A percentile compares a stretch with the other conserved stretches of the same genome.
Conservation (phyloP, 2,113 vertebrate species). For the Muntiacus reevesi region DNA sequence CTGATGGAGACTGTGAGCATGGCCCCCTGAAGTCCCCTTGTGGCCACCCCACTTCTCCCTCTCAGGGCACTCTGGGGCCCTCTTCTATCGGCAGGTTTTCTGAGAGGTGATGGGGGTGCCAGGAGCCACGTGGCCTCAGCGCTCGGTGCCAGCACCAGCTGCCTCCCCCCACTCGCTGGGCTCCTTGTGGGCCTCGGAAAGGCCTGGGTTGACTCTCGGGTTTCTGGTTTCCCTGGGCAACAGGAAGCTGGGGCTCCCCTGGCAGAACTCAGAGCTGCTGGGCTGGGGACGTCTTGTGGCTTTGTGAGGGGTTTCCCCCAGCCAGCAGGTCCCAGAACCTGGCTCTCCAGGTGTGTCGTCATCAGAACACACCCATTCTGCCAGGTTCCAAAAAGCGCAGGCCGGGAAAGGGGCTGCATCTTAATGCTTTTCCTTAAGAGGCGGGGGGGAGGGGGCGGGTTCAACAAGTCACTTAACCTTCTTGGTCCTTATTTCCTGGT, state of each 20-base stretch:
- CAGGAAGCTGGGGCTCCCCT: background rate
- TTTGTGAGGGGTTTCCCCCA: background rate
- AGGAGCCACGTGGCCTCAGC: background rate
- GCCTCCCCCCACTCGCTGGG: background rate
- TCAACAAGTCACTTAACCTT: background rate
- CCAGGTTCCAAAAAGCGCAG: background rate
- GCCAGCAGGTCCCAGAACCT: background rate
- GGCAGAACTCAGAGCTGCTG: background rate
- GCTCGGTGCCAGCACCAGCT: background rate
- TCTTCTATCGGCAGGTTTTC: background rate
- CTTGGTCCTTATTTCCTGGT: background rate
- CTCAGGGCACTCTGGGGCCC: background rate
- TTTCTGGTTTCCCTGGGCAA: background rate
- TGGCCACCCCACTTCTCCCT: background rate
- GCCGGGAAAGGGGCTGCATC: background rate
- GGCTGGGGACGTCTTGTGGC: background rate
- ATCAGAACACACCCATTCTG: background rate
- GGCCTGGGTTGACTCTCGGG: background rate
- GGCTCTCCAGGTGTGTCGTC: background rate
- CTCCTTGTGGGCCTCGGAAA: background rate
- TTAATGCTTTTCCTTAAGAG: background rate
- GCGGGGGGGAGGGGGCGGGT: background rate
- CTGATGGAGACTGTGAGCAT: background rate
- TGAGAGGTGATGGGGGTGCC: background rate
- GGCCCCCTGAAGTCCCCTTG: background rate